A percentile compares a stretch with the other conserved stretches of the same genome.
phyloP scores from a whole-genome alignment of 2,888 invertebrate genomes.

The Meliscaeva auricollis region DNA sequence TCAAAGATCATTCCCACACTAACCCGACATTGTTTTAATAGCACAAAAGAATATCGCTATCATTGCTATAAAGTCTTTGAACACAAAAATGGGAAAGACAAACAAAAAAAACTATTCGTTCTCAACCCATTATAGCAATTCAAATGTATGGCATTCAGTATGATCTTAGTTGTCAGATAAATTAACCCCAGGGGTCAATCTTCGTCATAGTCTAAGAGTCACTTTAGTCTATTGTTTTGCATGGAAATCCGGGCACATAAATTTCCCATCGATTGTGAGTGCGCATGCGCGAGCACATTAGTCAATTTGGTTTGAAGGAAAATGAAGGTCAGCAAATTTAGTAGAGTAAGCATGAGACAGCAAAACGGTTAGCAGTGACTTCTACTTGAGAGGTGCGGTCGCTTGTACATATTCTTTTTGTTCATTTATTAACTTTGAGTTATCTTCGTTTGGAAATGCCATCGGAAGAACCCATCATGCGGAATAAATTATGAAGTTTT shows the following conservation, averaged over 20 bases:
- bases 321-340: constrained; percentile 55
- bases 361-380: constrained; percentile 40
- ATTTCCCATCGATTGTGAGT: constrained; percentile 61
- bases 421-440: constrained; percentile 16
- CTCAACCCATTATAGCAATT: constrained; percentile 47
- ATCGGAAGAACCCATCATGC: no score
- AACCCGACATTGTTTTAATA: constrained; percentile 45
- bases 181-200: constrained; percentile 72
- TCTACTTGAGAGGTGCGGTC: constrained; percentile 56
- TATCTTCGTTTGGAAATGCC: no score
- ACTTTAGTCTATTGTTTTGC: constrained; percentile 51
- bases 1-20: constrained; percentile 64
- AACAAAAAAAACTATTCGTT: not conserved
- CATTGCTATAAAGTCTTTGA: not conserved
- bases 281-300: constrained; percentile 42
- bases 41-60: constrained; percentile 24
- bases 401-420: constrained; percentile 8
- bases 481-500: no score
- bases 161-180: constrained; percentile 72
- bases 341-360: constrained; percentile 37
- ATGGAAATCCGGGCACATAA: constrained; percentile 55
- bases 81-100: no score
- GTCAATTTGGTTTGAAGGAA: constrained; percentile 38
- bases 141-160: constrained; percentile 58
- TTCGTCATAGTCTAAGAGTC: constrained; percentile 57